Conservation (phyloP, 2,888 invertebrate genomes). For the Brachylomia viminalis region DNA sequence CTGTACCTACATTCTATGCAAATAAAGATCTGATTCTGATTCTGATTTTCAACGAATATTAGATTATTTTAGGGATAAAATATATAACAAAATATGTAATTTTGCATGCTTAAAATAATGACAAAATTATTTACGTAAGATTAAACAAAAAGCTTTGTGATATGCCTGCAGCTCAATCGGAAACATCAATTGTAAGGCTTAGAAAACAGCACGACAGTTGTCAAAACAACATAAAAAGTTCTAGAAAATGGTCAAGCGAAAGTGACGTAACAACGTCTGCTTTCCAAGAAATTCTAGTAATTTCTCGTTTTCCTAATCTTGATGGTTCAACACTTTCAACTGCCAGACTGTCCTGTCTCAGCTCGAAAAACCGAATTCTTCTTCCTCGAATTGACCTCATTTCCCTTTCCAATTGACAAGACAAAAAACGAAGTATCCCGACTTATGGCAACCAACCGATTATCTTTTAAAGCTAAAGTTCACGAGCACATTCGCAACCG, state of each 20-base stretch:
- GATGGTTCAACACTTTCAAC: constrained; percentile 4
- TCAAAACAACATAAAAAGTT: neutral
- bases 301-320: neutral
- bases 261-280: neutral
- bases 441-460: too few species aligned
- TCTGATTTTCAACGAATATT: neutral
- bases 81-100: too few species aligned
- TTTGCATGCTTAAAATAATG: neutral
- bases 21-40: too few species aligned
- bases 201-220: neutral
- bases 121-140: neutral
- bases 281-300: neutral
- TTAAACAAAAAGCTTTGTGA: neutral
- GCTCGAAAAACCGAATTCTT: neutral
- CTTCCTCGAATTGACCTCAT: constrained; percentile 14
- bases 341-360: neutral
- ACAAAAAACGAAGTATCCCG: constrained; percentile 15
- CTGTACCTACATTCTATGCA: too few species aligned
- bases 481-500: too few species aligned
- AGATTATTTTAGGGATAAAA: neutral
- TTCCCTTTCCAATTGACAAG: constrained; percentile 24
- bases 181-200: neutral
- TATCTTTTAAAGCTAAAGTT: too few species aligned
- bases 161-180: neutral
- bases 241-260: neutral